phyloP scores from a whole-genome alignment of 2,113 vertebrate genomes.

The Pseudorectes ferrugineus region DNA sequence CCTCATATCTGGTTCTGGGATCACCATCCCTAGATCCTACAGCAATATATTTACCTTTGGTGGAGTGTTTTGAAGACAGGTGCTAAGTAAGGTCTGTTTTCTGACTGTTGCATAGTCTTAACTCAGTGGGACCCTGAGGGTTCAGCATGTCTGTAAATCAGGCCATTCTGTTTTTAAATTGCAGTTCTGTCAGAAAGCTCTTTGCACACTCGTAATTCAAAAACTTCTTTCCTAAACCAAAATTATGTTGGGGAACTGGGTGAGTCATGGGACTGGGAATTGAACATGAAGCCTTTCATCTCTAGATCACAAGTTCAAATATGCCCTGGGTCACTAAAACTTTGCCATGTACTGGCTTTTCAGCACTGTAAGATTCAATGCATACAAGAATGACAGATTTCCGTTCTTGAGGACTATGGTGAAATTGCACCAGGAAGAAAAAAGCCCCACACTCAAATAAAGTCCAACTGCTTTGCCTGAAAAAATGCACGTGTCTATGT shows the following conservation, averaged over 20 bases:
- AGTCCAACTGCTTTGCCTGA: not conserved
- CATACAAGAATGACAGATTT: not conserved
- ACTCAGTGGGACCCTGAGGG: not conserved
- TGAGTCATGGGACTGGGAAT: conserved; percentile 47
- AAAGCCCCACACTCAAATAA: not conserved
- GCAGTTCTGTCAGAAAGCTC: not conserved
- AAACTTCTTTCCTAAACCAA: conserved; percentile 44
- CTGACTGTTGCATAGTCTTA: not conserved
- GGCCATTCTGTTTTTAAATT: not conserved
- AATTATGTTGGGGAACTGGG: not conserved
- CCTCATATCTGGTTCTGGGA: not conserved
- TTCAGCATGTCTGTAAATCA: conserved; percentile 6
- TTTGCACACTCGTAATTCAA: not conserved
- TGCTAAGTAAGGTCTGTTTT: not conserved
- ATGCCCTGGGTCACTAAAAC: conserved; percentile 6
- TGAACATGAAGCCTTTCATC: conserved; percentile 33
- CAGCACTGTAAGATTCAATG: not conserved
- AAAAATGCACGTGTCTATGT: not conserved
- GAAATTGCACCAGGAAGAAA: not conserved
- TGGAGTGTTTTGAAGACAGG: not conserved
- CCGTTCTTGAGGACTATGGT: not conserved
- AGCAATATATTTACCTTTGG: not conserved
- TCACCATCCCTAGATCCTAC: not conserved
- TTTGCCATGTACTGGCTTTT: conserved; percentile 4
- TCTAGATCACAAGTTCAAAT: conserved; percentile 42